A percentile compares a stretch with the other conserved stretches of the same genome.
Conservation (phyloP, 2,797 vertebrate genomes). For the Buphagus erythrorhynchus region DNA sequence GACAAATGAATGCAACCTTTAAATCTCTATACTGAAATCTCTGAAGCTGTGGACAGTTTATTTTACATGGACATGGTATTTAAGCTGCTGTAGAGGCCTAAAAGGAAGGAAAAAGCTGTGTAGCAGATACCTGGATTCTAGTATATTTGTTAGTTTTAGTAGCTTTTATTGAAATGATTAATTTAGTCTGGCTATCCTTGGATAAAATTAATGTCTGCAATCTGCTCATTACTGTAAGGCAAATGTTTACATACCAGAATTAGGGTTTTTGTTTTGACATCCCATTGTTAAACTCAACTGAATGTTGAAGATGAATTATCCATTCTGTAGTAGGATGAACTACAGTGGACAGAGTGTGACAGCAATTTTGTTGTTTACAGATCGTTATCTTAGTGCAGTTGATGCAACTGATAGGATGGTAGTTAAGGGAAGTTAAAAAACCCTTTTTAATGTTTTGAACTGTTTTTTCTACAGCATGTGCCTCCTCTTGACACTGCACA, state of each 20-base stretch:
- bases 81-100: not conserved
- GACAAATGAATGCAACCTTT: not conserved
- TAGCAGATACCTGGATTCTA: not conserved
- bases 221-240: not conserved
- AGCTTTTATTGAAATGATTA: not conserved
- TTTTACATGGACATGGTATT: not conserved
- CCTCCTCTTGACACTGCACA: not conserved
- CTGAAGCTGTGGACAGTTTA: not conserved
- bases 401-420: not conserved
- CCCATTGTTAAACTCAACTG: not conserved
- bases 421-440: not conserved
- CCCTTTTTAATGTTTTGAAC: not conserved
- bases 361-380: not conserved
- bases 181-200: not conserved
- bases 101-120: not conserved
- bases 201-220: not conserved
- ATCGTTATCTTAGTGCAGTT: not conserved
- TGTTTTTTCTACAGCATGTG: not conserved
- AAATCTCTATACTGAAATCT: not conserved
- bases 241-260: conserved; percentile 1
- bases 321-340: not conserved
- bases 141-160: not conserved
- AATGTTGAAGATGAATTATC: not conserved
- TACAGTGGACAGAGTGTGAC: not conserved
- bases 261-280: not conserved